phyloP scores from a whole-genome alignment of 2,888 invertebrate genomes.

The Tinea pellionella region DNA sequence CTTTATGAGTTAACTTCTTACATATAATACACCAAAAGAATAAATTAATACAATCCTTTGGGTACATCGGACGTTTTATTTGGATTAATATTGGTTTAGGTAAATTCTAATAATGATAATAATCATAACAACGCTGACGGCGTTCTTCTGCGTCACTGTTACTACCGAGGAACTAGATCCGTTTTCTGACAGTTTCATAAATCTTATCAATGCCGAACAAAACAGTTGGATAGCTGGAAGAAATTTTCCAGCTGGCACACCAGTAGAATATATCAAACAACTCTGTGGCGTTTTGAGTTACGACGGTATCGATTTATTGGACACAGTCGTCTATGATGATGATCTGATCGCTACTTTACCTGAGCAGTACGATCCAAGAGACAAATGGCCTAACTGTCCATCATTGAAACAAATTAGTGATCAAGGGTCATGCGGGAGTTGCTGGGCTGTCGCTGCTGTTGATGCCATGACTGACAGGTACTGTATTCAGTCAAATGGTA shows the following conservation, averaged over 20 bases:
- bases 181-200: constrained; percentile 72
- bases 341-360: constrained; percentile 54
- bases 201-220: constrained; percentile 68
- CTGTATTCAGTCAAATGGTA: constrained; percentile 77
- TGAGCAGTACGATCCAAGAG: constrained; percentile 76
- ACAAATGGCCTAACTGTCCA: constrained; percentile 79
- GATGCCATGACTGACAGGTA: constrained; percentile 85
- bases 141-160: neutral
- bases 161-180: constrained; percentile 28
- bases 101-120: no score
- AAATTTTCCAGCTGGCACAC: constrained; percentile 68
- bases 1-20: no score
- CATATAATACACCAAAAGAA: no score
- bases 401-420: constrained; percentile 78
- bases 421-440: constrained; percentile 86
- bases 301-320: constrained; percentile 46
- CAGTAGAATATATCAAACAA: constrained; percentile 59
- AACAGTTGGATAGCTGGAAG: constrained; percentile 77
- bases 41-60: no score
- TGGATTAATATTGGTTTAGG: no score
- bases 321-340: constrained; percentile 22
- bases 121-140: neutral
- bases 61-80: no score
- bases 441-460: constrained; percentile 87
- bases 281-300: constrained; percentile 75